These are phyloP conservation scores for Nannoperca obscura DNA, from an alignment of 2,797 vertebrate species.

Conservation along the genomic window DNA sequence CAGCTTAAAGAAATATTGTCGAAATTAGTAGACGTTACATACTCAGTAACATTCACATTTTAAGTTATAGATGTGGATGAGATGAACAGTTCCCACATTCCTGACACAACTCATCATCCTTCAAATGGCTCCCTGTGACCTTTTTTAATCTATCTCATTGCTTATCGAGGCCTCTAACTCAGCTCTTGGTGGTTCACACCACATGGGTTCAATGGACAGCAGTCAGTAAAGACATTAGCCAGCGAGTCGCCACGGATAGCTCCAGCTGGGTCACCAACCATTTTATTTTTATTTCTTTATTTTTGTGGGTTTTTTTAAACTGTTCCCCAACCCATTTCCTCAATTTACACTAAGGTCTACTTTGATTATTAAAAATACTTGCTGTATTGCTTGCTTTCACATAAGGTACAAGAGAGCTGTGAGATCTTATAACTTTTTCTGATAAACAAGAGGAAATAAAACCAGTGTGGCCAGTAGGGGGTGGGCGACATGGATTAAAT, in stretches of 20 bases:
- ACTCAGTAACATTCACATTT: not conserved
- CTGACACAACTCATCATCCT: constrained; percentile 10
- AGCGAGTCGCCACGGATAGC: not conserved
- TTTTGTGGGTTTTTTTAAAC: not conserved
- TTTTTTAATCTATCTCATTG: constrained; percentile 13
- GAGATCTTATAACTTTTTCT: not conserved
- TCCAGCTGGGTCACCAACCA: not conserved
- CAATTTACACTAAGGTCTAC: not conserved
- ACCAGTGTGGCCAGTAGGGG: not conserved
- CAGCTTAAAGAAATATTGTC: not conserved
- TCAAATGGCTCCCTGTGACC: constrained; percentile 10
- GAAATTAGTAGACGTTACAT: not conserved
- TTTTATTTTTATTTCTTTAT: no score
- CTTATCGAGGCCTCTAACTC: constrained; percentile 11
- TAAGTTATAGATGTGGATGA: not conserved
- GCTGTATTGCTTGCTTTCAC: not conserved
- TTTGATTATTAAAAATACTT: not conserved
- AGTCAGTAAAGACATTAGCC: not conserved
- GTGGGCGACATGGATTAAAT: not conserved
- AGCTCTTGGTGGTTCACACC: constrained; percentile 5
- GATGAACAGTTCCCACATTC: not conserved
- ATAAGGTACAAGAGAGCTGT: not conserved
- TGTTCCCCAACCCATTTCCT: not conserved
- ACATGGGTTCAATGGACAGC: constrained; percentile 6
- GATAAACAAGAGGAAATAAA: constrained; percentile 1